These are phyloP conservation scores for Anser cygnoides DNA, from an alignment of 2,113 vertebrate species.

Conservation along the genomic window DNA sequence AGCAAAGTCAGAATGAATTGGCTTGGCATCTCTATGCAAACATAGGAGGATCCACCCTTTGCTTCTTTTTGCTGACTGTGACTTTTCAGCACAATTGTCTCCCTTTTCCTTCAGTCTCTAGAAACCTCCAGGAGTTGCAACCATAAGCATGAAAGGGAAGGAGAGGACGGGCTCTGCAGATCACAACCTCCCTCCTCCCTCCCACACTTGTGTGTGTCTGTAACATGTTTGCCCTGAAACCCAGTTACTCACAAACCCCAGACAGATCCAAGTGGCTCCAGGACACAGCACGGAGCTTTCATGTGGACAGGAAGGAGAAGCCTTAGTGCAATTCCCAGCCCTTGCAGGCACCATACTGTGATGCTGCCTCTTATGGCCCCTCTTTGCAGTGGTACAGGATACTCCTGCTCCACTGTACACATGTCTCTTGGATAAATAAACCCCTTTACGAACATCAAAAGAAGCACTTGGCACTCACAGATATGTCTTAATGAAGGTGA, in stretches of 20 bases:
- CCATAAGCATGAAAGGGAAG: not conserved
- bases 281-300: not conserved
- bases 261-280: not conserved
- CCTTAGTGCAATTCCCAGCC: not conserved
- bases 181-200: not conserved
- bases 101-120: not conserved
- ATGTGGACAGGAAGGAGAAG: not conserved
- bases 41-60: not conserved
- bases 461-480: not conserved
- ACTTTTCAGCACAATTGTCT: not conserved
- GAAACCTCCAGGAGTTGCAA: not conserved
- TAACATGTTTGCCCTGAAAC: not conserved
- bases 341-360: not conserved
- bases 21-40: not conserved
- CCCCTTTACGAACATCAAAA: not conserved
- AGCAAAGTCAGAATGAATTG: not conserved
- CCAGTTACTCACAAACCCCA: not conserved
- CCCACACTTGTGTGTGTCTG: not conserved
- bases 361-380: not conserved
- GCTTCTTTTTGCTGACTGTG: not conserved
- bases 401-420: not conserved
- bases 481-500: constrained; percentile 18
- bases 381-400: not conserved
- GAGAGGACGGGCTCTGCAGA: not conserved
- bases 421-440: not conserved